Conservation (phyloP, 2,888 invertebrate genomes). For the Tenthredo mesomela region DNA sequence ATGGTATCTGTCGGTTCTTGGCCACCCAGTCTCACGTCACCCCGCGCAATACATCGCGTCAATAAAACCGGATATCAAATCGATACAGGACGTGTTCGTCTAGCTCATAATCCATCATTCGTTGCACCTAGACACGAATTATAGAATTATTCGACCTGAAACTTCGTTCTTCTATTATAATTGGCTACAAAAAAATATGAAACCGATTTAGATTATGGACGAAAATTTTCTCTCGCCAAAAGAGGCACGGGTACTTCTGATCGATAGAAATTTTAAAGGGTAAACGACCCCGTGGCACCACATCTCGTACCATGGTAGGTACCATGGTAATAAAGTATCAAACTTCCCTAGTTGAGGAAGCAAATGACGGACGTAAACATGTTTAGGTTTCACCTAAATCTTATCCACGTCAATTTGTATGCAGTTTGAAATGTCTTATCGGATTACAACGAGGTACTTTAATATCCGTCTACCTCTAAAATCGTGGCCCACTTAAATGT, state of each 20-base stretch:
- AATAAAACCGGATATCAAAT: conserved; percentile 34
- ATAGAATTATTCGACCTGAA: not conserved
- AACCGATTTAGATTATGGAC: not conserved
- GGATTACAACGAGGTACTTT: conserved; percentile 8
- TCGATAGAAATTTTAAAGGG: conserved; percentile 2
- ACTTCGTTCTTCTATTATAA: conserved; percentile 5
- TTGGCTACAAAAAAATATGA: not conserved
- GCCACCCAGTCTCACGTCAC: conserved; percentile 12
- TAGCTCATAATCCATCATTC: conserved; percentile 26
- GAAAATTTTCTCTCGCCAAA: not conserved
- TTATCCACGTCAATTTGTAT: conserved; percentile 40
- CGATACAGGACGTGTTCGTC: conserved; percentile 7
- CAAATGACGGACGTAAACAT: not conserved
- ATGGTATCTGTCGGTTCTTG: conserved; percentile 16
- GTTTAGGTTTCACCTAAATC: not conserved
- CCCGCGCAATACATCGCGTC: not conserved
- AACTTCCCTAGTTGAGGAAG: not conserved
- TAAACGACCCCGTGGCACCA: not conserved
- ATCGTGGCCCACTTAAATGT: conserved; percentile 12
- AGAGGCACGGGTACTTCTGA: not conserved
- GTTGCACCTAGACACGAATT: not conserved
- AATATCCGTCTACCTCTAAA: not conserved
- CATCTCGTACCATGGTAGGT: not conserved
- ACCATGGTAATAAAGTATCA: conserved; percentile 2
- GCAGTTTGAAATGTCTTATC: conserved; percentile 21